phyloP scores from a whole-genome alignment of 2,888 invertebrate species.

The Seira musarum region DNA sequence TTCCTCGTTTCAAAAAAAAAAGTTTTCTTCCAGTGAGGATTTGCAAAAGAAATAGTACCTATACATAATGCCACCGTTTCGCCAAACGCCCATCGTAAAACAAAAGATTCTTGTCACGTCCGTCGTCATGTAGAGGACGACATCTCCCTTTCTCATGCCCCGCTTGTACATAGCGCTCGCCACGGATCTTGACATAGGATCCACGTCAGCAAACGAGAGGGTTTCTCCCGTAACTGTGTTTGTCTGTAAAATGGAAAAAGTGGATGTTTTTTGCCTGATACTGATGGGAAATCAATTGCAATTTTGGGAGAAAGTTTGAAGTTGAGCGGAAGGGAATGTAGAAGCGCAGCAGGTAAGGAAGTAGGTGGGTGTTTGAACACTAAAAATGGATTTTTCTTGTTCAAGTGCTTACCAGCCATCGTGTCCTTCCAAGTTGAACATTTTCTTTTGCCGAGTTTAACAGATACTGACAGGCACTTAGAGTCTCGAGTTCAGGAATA shows the following conservation, averaged over 20 bases:
- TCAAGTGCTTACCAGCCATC: constrained; percentile 21
- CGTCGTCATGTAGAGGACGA: constrained; percentile 66
- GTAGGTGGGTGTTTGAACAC: constrained; percentile 12
- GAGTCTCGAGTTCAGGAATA: constrained; percentile 65
- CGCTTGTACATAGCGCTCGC: constrained; percentile 64
- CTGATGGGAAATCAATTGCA: too few relatives aligned
- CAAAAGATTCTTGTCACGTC: constrained; percentile 65
- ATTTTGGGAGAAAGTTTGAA: background rate
- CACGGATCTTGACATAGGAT: constrained; percentile 57
- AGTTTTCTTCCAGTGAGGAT: too few relatives aligned
- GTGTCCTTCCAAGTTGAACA: constrained; percentile 15
- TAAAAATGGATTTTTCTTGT: constrained; percentile 17
- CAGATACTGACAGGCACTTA: constrained; percentile 31
- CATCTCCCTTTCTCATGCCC: constrained; percentile 67
- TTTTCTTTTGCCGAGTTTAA: constrained; percentile 18
- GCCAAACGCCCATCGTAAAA: constrained; percentile 65
- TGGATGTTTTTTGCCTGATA: too few relatives aligned
- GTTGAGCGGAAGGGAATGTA: background rate
- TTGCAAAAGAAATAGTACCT: too few relatives aligned
- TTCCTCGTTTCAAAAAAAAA: too few relatives aligned
- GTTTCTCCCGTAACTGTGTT: constrained; percentile 66
- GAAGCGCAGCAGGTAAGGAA: too few relatives aligned
- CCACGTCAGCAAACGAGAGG: constrained; percentile 61
- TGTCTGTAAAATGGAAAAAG: constrained; percentile 39
- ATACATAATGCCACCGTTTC: constrained; percentile 65